Evolutionary conservation across 35 echinoderm and acorn worm species (phyloP).

Genomic region (Stichopus chloronotus): DNA sequence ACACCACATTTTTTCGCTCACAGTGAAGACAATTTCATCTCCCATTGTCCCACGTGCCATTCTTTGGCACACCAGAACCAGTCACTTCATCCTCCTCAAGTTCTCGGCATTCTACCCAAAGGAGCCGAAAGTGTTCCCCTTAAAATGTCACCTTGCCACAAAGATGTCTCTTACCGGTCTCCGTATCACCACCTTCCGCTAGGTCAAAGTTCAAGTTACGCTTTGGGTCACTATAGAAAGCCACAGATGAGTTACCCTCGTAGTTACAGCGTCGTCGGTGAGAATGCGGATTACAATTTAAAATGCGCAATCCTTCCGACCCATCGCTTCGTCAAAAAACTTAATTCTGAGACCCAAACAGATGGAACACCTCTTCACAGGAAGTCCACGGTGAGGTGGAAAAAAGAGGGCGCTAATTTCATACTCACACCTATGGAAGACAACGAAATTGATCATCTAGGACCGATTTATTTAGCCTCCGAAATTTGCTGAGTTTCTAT

Average conservation of each 20-base stretch:
- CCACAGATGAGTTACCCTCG: not conserved
- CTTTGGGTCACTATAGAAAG: not conserved
- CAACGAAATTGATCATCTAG: conserved; percentile 48
- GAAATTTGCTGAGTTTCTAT: not conserved
- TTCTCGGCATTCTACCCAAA: too few species aligned
- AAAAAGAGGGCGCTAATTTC: conserved; percentile 38
- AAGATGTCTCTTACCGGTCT: not conserved
- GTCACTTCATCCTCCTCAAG: not conserved
- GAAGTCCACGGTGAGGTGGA: conserved; percentile 36
- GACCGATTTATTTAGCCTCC: conserved; percentile 30
- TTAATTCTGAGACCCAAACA: conserved; percentile 20
- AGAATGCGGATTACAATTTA: conserved; percentile 40
- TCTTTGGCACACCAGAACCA: conserved; percentile 12
- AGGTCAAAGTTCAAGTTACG: conserved; percentile 42
- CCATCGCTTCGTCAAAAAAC: not conserved
- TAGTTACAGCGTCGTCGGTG: conserved; percentile 33
- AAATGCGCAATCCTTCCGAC: not conserved
- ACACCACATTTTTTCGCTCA: not conserved
- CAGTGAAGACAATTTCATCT: not conserved
- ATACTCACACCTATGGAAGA: conserved; percentile 46
- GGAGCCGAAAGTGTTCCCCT: not conserved
- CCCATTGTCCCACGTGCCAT: conserved; percentile 28
- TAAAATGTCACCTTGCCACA: conserved; percentile 1
- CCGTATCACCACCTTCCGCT: not conserved
- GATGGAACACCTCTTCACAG: conserved; percentile 35